Percentiles rank a stretch among this genome's conserved stretches.
These are phyloP conservation scores for Archocentrus centrarchus DNA, from an alignment of 2,113 vertebrate species.

Conservation along the genomic window DNA sequence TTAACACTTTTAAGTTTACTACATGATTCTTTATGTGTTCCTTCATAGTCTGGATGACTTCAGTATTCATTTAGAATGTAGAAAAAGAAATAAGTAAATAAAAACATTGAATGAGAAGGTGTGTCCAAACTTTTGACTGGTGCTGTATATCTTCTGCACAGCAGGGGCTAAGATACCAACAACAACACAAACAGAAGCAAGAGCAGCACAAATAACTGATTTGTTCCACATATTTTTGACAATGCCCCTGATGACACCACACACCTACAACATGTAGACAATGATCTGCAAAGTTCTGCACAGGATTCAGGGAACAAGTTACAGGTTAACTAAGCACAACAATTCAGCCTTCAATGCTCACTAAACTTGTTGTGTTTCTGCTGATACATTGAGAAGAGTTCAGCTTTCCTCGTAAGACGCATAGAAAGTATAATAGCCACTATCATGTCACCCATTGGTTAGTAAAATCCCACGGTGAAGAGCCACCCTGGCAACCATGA, in stretches of 20 bases:
- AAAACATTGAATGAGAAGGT: too few relatives aligned
- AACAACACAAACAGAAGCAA: background rate
- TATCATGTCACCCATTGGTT: background rate
- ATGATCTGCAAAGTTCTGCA: background rate
- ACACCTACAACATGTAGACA: background rate
- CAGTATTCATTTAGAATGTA: too few relatives aligned
- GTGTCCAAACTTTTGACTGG: too few relatives aligned
- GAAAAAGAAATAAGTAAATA: too few relatives aligned
- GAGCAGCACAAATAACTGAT: background rate
- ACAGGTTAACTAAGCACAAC: background rate
- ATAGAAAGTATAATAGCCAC: too few relatives aligned
- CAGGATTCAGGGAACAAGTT: background rate
- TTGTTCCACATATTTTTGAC: background rate
- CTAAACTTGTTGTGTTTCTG: background rate
- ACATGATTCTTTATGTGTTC: too few relatives aligned
- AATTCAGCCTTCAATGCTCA: background rate
- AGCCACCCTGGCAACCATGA: background rate
- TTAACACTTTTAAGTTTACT: too few relatives aligned
- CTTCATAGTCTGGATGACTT: too few relatives aligned
- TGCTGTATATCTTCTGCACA: too few relatives aligned
- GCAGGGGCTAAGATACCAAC: background rate
- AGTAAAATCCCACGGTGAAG: background rate
- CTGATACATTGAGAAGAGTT: too few relatives aligned
- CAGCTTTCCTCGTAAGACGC: background rate
- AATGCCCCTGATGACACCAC: background rate